Conservation (phyloP, 2,113 vertebrate genomes). For the Rallus limicola region DNA sequence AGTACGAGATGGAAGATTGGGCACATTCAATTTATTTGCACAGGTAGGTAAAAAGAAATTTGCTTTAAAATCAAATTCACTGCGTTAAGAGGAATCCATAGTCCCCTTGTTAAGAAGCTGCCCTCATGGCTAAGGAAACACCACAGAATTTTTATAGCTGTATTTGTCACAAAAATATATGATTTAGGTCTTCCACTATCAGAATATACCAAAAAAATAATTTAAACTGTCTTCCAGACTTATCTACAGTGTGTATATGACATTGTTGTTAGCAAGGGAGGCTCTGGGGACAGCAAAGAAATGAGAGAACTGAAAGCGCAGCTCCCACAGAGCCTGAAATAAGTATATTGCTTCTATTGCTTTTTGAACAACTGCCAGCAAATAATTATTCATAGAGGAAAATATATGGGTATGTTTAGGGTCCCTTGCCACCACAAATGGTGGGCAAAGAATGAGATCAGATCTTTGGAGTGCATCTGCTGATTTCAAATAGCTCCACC, state of each 20-base stretch:
- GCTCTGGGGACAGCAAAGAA: constrained; percentile 47
- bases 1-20: neutral
- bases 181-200: constrained; percentile 57
- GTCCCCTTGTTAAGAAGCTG: neutral
- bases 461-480: neutral
- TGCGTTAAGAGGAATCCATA: neutral
- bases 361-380: constrained; percentile 51
- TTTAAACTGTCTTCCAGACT: constrained; percentile 67
- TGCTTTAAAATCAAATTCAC: constrained; percentile 19
- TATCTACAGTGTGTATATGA: constrained; percentile 60
- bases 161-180: constrained; percentile 53
- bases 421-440: neutral
- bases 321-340: constrained; percentile 35
- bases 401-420: neutral
- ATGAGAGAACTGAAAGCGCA: constrained; percentile 61
- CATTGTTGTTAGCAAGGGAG: constrained; percentile 47
- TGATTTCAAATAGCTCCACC: neutral
- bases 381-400: constrained; percentile 52
- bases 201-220: constrained; percentile 74
- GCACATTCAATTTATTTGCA: neutral
- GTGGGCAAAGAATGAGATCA: neutral
- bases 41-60: neutral
- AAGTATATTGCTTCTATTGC: constrained; percentile 50
- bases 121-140: constrained; percentile 23
- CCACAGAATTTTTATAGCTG: constrained; percentile 56